Evolutionary conservation across 2,888 invertebrate species (phyloP).

Genomic region (Torymus aiolomorphi): DNA sequence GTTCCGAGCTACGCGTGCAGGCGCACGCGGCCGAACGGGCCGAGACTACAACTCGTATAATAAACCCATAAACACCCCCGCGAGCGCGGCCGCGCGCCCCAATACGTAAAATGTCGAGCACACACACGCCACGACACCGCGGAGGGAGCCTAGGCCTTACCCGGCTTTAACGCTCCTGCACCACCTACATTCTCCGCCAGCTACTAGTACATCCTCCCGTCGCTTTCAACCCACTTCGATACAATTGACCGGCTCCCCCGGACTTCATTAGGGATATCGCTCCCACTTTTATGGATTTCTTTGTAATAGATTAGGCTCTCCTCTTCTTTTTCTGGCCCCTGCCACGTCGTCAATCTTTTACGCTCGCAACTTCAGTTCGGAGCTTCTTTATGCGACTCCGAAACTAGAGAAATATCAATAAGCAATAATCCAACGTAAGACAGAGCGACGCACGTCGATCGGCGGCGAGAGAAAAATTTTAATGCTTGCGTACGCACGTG

Average conservation of each 20-base stretch:
- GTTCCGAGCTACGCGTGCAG: constrained; percentile 53
- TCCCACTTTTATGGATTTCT: constrained; percentile 50
- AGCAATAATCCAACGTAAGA: too few relatives aligned
- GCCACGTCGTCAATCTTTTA: constrained; percentile 35
- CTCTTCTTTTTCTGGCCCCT: constrained; percentile 6
- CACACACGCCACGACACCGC: constrained; percentile 49
- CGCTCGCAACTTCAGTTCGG: too few relatives aligned
- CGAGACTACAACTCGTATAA: constrained; percentile 70
- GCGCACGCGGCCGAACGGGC: constrained; percentile 54
- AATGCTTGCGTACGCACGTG: neutral
- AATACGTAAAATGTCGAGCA: constrained; percentile 66
- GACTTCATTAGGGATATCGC: constrained; percentile 52
- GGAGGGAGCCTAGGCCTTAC: neutral
- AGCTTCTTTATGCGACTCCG: neutral
- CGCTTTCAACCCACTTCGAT: constrained; percentile 13
- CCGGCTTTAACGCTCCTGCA: neutral
- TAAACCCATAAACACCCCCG: constrained; percentile 75
- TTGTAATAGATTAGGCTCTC: constrained; percentile 37
- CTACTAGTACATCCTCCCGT: neutral
- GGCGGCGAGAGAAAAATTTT: neutral
- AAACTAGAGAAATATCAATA: too few relatives aligned
- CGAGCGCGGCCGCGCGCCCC: constrained; percentile 38
- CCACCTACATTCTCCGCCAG: constrained; percentile 15
- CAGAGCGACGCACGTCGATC: constrained; percentile 15
- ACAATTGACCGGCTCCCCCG: constrained; percentile 49